Base-by-base conservation (phyloP, 2,797 vertebrate species). In the Chaetodon trifasciatus region DNA sequence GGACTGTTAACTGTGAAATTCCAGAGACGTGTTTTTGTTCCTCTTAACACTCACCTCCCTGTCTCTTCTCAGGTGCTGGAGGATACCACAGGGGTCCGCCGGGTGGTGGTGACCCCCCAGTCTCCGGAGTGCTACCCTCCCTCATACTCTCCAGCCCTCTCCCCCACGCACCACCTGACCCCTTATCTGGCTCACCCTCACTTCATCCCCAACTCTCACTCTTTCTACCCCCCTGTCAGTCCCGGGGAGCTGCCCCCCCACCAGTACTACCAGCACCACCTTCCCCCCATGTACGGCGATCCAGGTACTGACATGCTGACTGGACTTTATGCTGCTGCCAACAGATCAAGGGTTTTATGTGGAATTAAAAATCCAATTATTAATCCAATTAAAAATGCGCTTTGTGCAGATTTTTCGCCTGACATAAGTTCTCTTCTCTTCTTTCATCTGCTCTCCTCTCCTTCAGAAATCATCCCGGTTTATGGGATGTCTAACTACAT, bases 401-500 rank as follows among this genome's bases (percentile, higher is more conserved):
- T 61, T 52, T 67, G 28, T 21, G 21, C 6, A 40, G 32, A 57
- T 63, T 65, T 64, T 42, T 19, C 44, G 5, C 67, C 37, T 61
- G 19, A 65, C 23, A 13, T 66, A 1, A 67, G 58, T 35, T 52
- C 13, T 71, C 19, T 21, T 32, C 3, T 57, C 21, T 19, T 21
- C 55, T 70, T 11, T 60, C 28, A 6, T 73, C 57, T 65, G n/a
- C 17, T 73, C 16, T 55, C 4, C 44, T 32, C 58, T 63, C 49
- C 83, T 92, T 9, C 91, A 98, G 98, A 99, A 95, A 98, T 99
- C 80, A 98, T 99, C 94, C 96, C 97, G 70, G 94, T 98, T 79
- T 99, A 97, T 1, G 97, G 97, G 62, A 98, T 99, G 97, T 97
- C 97, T 32, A 98, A 96, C 94, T 99, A 96, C 84, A 97, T 98